Evolutionary conservation across 2,113 vertebrate genomes (phyloP).

Genomic region (Stomatorhinus ivindoensis): DNA sequence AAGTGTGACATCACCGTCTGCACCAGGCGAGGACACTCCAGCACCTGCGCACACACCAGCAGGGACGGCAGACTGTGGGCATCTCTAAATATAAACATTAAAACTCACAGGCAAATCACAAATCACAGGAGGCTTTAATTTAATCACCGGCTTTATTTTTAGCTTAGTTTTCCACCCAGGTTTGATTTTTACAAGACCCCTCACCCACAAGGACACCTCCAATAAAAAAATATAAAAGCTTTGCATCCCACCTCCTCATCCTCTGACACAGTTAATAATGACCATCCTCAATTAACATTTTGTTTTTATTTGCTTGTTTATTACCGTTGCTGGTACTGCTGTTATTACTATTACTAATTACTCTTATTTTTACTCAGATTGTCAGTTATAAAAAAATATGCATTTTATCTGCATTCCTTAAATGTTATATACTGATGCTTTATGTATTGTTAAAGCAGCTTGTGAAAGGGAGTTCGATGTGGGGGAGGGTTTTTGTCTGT

Average conservation of each 20-base stretch:
- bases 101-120: background rate
- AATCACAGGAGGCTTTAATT: background rate
- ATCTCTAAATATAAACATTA: background rate
- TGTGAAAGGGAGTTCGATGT: background rate
- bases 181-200: background rate
- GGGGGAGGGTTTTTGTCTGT: background rate
- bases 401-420: background rate
- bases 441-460: background rate
- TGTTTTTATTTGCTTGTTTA: background rate
- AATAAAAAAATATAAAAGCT: background rate
- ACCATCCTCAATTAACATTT: background rate
- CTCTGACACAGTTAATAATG: background rate
- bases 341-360: background rate
- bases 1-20: slow-evolving; percentile 80
- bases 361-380: background rate
- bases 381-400: background rate
- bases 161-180: background rate
- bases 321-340: background rate
- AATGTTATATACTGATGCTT: background rate
- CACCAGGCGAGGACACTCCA: slow-evolving; percentile 83
- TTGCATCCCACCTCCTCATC: background rate
- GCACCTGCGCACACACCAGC: slow-evolving; percentile 57
- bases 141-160: background rate
- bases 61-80: background rate
- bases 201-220: background rate